Evolutionary conservation across 2,888 invertebrate genomes (phyloP).

Genomic region (Drosophila neonasuta): DNA sequence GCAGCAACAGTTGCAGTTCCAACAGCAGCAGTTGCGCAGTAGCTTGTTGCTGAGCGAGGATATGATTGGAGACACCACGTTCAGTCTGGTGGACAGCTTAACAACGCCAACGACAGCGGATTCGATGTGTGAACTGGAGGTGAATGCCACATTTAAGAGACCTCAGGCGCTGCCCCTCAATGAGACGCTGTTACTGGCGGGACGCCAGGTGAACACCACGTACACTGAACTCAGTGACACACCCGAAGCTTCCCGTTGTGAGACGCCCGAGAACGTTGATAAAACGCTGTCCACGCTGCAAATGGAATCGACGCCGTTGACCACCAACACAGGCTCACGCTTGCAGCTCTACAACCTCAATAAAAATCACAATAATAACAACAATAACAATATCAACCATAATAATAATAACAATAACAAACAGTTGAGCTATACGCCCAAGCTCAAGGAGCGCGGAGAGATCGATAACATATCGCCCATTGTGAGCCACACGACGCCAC

Average conservation of each 20-base stretch:
- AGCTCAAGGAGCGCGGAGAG: slow-evolving; percentile 61
- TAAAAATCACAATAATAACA: slow-evolving; percentile 30
- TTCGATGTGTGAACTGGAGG: slow-evolving; percentile 16
- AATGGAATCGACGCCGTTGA: slow-evolving; percentile 79
- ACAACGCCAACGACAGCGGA: slow-evolving; percentile 44
- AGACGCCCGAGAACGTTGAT: slow-evolving; percentile 76
- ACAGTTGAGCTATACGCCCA: slow-evolving; percentile 68
- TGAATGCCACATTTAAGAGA: slow-evolving; percentile 63
- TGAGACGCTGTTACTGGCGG: slow-evolving; percentile 68
- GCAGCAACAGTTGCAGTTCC: not conserved
- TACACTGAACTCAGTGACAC: slow-evolving; percentile 57
- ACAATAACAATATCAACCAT: slow-evolving; percentile 33
- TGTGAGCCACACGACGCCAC: slow-evolving; percentile 49
- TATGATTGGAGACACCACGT: slow-evolving; percentile 79
- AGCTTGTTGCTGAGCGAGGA: slow-evolving; percentile 76
- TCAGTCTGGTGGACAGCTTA: slow-evolving; percentile 77
- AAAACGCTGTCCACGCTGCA: slow-evolving; percentile 54
- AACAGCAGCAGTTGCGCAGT: slow-evolving; percentile 8
- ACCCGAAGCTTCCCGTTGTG: slow-evolving; percentile 64
- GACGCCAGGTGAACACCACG: slow-evolving; percentile 55
- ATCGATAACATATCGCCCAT: slow-evolving; percentile 80
- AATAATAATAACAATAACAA: slow-evolving; percentile 53
- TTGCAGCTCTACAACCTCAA: slow-evolving; percentile 40
- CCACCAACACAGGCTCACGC: slow-evolving; percentile 47
- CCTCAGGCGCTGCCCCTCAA: slow-evolving; percentile 54